Evolutionary conservation across 2,888 invertebrate species (phyloP).

Genomic region (Sclerodermus sp.): DNA sequence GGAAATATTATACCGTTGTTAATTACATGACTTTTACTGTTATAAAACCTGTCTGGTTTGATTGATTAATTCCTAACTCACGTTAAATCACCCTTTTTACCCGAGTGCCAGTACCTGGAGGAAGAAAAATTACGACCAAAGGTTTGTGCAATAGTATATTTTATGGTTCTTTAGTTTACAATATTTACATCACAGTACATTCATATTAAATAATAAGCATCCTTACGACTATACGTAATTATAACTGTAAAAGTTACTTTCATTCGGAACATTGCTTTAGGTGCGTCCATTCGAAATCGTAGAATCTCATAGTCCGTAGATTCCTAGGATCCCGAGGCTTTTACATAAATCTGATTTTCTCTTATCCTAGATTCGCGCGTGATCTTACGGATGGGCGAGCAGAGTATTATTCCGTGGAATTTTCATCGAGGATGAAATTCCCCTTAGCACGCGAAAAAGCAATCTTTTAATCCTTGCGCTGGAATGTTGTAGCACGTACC

Average conservation of each 20-base stretch:
- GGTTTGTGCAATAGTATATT: constrained; percentile 33
- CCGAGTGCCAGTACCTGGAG: too few relatives aligned
- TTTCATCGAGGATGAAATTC: too few relatives aligned
- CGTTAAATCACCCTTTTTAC: background rate
- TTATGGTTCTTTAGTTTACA: constrained; percentile 37
- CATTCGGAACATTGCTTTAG: constrained; percentile 30
- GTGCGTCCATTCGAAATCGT: background rate
- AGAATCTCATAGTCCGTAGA: too few relatives aligned
- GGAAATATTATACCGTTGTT: constrained; percentile 35
- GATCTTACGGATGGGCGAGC: constrained; percentile 10
- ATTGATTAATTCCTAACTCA: constrained; percentile 1
- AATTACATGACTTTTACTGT: constrained; percentile 40
- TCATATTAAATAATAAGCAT: constrained; percentile 4
- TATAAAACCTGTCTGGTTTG: constrained; percentile 9
- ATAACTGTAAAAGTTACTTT: constrained; percentile 33
- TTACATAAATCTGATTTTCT: background rate
- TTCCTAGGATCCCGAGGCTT: too few relatives aligned
- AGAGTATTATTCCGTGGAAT: too few relatives aligned
- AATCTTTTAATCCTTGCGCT: too few relatives aligned
- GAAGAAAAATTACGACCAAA: too few relatives aligned
- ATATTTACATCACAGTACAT: constrained; percentile 43
- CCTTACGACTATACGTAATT: constrained; percentile 24
- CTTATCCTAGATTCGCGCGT: constrained; percentile 4
- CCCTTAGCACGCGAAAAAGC: too few relatives aligned
- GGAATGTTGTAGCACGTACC: too few relatives aligned